Conservation (phyloP, 2,797 vertebrate genomes). For the Apogon hyalosoma region DNA sequence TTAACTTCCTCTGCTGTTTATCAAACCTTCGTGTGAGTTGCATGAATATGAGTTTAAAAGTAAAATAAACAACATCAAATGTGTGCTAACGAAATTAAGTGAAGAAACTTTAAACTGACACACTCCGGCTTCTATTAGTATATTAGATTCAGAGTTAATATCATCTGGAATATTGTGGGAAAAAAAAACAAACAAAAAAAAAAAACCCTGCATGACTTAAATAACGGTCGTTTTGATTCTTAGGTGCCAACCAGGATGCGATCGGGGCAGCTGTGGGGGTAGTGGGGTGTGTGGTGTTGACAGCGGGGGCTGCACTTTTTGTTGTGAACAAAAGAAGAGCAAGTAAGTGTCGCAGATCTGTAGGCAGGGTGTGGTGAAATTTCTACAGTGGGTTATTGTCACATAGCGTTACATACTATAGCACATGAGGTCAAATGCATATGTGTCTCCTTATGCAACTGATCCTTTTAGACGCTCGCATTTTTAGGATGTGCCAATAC, state of each 20-base stretch:
- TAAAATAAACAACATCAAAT: too few species aligned
- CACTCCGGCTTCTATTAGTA: too few species aligned
- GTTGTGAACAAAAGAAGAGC: constrained; percentile 48
- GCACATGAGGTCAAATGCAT: not conserved
- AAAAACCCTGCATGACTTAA: not conserved
- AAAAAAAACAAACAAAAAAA: too few species aligned
- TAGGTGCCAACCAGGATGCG: constrained; percentile 13
- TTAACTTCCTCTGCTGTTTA: too few species aligned
- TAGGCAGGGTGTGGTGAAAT: constrained; percentile 17
- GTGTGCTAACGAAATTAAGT: too few species aligned
- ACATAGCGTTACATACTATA: not conserved
- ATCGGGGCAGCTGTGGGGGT: constrained; percentile 26
- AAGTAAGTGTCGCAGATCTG: constrained; percentile 43
- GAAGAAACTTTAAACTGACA: too few species aligned
- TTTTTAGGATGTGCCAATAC: not conserved
- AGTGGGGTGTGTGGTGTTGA: constrained; percentile 35
- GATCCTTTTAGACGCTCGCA: constrained; percentile 3
- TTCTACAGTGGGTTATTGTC: fast-evolving
- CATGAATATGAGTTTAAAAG: too few species aligned
- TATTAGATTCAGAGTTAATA: too few species aligned
- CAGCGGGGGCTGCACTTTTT: constrained; percentile 25
- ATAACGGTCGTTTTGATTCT: fast-evolving
- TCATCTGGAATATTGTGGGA: too few species aligned
- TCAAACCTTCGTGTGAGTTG: too few species aligned
- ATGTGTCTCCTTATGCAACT: constrained; percentile 31